Evolutionary conservation across 2,888 invertebrate genomes (phyloP), one percentile per base, ranked within the genome.

Genomic region (Brenthis ino): DNA sequence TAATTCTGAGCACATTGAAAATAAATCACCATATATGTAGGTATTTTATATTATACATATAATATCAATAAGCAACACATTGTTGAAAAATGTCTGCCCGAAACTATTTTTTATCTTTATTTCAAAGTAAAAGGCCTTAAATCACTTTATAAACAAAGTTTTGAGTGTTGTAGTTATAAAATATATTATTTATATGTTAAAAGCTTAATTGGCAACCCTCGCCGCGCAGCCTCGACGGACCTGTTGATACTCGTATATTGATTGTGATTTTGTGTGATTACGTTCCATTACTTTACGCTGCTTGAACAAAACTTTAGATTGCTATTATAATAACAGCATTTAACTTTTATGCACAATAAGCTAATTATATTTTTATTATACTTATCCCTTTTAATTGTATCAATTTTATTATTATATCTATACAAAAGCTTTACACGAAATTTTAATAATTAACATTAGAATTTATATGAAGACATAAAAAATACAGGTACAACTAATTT

Each of bases 191-290:
- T 33, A 24, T 0, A 16, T 14, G 28, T 6, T 47, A 4, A 55
- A 13, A 28, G 14, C 54, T 28, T 14, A 28, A 6, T 14, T 20
- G 65, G 14, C 70, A 72, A 58, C 72, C 72, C 70, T 72, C 24
- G 37, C 37, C 13, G 47, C 24, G 16, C 78, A 80, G 84, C 86
- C 85, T 85, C 84, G 84, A 83, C 85, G 74, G 77, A 89, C 88
- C 87, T 89, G 88, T 89, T 89, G 88, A 83, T 86, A 60, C 60
- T 60, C 60, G 48, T 60, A 48, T 79, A 89, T 91, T 84, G 82
- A 94, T 93, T 69, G 72, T 67, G 70, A 72, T 65, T 65, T 64
- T 50, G 65, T 65, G 65, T 65, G 65, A 70, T 67, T 70, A 71
- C 68, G 51, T 51, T 16, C 57, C 47, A 58, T 65, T 63, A 67